Evolutionary conservation across 2,888 invertebrate genomes (phyloP), one percentile per base, ranked within the genome.

Genomic region (Fragum sueziense): DNA sequence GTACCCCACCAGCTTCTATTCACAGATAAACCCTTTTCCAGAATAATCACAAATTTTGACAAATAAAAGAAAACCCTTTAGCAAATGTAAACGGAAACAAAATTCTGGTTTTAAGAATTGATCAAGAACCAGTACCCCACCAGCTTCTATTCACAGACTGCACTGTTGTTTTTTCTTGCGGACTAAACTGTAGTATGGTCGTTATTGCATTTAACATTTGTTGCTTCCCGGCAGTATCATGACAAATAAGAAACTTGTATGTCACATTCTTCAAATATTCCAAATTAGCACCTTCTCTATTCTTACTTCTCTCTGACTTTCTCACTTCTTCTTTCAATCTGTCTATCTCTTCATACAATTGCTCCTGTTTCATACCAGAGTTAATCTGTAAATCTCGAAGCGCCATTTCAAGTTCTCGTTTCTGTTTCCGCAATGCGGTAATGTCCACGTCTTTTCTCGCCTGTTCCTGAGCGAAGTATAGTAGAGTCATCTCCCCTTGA

Each of bases 231-330:
- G 95, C 95, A 41, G 94, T 93, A 92, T 96, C 96, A 0, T 94
- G 94, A 1, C 96, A 96, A 76, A 96, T 94, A 41, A 97, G 94
- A 91, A 96, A 97, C 81, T 97, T 96, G 71, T 97, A 95, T 70
- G 97, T 96, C 4, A 98, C 97, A 93, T 98, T 98, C 93, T 98
- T 97, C 75, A 98, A 93, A 91, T 98, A 98, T 92, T 97, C 97
- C 52, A 97, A 93, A 93, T 97, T 97, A 0, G 97, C 97, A 9
- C 96, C 96, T 93, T 97, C 97, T 0, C 97, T 83, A 1, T 96
- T 96, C 52, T 90, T 89, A 85, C 92, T 92, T 25, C 94, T 88
- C 78, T 94, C 93, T 22, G 92, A 85, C 68, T 93, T 92, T 61
- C 92, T 89, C 2, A 94, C 89, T 79, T 94, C 92, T 79, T 94